Evolutionary conservation across 1,140 invertebrate species (phyloP).

Genomic region (Aleiodes sp.): DNA sequence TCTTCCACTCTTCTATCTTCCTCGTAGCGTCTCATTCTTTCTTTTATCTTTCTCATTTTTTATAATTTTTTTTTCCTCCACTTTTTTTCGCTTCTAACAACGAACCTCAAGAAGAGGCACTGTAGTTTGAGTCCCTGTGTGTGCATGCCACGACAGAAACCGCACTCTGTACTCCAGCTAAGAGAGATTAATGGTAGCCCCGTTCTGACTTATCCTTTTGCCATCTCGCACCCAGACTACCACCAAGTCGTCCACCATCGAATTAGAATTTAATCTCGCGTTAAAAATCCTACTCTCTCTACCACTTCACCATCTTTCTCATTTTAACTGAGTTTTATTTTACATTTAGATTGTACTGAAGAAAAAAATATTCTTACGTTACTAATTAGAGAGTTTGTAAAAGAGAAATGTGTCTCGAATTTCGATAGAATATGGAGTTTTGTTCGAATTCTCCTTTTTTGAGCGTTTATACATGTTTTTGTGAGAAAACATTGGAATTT

Average conservation of each 20-base stretch:
- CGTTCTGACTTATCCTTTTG: background rate
- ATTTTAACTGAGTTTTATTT: too few species aligned
- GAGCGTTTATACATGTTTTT: too few species aligned
- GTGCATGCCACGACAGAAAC: slow-evolving; percentile 14
- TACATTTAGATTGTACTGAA: too few species aligned
- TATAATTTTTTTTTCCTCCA: background rate
- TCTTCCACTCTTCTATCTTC: background rate
- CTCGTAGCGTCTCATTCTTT: background rate
- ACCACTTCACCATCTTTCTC: too few species aligned
- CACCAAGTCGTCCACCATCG: slow-evolving; percentile 23
- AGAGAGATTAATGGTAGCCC: slow-evolving; percentile 35
- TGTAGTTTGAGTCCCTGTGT: background rate
- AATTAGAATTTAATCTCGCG: slow-evolving; percentile 35
- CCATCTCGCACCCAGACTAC: slow-evolving; percentile 8
- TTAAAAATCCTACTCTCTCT: background rate
- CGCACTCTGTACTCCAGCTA: slow-evolving; percentile 22
- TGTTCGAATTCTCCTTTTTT: too few species aligned
- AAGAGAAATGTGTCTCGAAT: too few species aligned
- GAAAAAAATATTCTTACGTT: too few species aligned
- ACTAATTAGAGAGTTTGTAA: too few species aligned
- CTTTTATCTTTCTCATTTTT: background rate
- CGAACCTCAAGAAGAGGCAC: too few species aligned
- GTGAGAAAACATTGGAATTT: too few species aligned
- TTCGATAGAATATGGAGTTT: too few species aligned
- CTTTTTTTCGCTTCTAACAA: too few species aligned